Percentiles rank a stretch among this genome's conserved stretches.
Evolutionary conservation across 1,140 invertebrate species (phyloP).

Genomic region (Bombyx mandarina): DNA sequence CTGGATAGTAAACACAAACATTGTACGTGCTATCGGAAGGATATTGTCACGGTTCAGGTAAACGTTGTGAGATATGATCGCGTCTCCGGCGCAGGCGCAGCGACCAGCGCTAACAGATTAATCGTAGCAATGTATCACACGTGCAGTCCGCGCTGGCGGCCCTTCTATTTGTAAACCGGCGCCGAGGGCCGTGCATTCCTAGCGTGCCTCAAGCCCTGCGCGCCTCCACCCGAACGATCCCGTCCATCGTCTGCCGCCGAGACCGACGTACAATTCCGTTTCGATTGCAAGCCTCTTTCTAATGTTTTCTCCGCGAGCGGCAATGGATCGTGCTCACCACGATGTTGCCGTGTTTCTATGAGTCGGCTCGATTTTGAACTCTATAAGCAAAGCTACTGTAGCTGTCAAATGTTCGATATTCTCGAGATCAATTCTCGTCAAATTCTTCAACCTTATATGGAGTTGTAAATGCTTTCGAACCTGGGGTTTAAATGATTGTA

Average conservation of each 20-base stretch:
- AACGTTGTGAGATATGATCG: conserved; percentile 28
- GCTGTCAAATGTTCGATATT: conserved; percentile 45
- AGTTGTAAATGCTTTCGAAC: conserved; percentile 20
- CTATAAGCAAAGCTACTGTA: conserved; percentile 43
- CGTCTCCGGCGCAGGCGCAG: conserved; percentile 35
- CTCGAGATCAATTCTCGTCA: conserved; percentile 32
- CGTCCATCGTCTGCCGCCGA: conserved; percentile 15
- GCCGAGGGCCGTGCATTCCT: conserved; percentile 65
- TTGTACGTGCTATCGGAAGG: conserved; percentile 4
- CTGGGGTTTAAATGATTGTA: conserved; percentile 12
- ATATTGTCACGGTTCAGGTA: conserved; percentile 22
- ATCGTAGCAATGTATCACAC: conserved; percentile 60
- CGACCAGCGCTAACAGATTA: conserved; percentile 54
- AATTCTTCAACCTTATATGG: conserved; percentile 29
- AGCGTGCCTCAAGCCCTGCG: conserved; percentile 55
- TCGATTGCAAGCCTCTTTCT: conserved; percentile 10
- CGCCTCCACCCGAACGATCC: conserved; percentile 24
- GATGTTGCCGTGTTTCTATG: conserved; percentile 13
- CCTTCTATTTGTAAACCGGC: conserved; percentile 69
- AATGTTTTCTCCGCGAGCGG: conserved; percentile 18
- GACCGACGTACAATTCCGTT: conserved; percentile 34
- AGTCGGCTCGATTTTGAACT: conserved; percentile 22
- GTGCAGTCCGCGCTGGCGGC: conserved; percentile 59
- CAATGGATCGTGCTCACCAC: conserved; percentile 28
- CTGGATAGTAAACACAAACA: conserved; percentile 3